Conservation (phyloP, 2,797 vertebrate genomes). For the Melanotaenia pygmaea region DNA sequence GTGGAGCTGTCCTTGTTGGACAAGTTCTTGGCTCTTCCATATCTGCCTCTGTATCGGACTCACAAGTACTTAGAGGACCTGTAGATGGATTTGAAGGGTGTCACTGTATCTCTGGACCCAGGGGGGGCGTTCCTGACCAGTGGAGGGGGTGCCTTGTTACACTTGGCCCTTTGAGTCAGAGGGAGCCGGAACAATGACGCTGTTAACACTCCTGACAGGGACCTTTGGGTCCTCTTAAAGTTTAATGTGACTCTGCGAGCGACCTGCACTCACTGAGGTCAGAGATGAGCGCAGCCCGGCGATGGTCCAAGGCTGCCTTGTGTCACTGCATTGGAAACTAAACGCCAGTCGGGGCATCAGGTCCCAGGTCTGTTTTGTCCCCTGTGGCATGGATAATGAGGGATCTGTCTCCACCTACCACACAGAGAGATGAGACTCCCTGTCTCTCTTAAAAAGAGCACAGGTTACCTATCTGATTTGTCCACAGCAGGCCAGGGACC, state of each 20-base stretch:
- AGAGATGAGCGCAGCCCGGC: slow-evolving; percentile 78
- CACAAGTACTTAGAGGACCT: slow-evolving; percentile 24
- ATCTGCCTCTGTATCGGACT: slow-evolving; percentile 1
- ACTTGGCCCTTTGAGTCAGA: slow-evolving; percentile 70
- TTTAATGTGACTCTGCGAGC: slow-evolving; percentile 83
- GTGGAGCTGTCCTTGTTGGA: background rate
- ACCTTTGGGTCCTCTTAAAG: slow-evolving; percentile 84
- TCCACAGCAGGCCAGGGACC: slow-evolving; percentile 60
- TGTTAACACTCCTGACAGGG: slow-evolving; percentile 82
- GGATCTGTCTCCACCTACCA: slow-evolving; percentile 76
- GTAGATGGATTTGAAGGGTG: slow-evolving; percentile 53
- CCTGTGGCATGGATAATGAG: slow-evolving; percentile 77
- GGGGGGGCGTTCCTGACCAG: slow-evolving; percentile 60
- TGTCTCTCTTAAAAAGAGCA: slow-evolving; percentile 75
- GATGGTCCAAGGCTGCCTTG: slow-evolving; percentile 57
- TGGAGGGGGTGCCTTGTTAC: slow-evolving; percentile 76
- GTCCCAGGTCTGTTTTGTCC: slow-evolving; percentile 72
- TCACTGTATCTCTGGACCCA: slow-evolving; percentile 68
- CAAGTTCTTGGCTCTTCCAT: slow-evolving; percentile 23
- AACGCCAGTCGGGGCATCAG: slow-evolving; percentile 59
- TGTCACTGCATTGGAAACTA: slow-evolving; percentile 73
- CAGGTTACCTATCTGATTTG: slow-evolving; percentile 81
- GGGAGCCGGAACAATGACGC: slow-evolving; percentile 75
- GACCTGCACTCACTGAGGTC: slow-evolving; percentile 79
- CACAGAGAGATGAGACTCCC: slow-evolving; percentile 68